Evolutionary conservation across 2,797 vertebrate species (phyloP).

Genomic region (Xiphophorus birchmanni): DNA sequence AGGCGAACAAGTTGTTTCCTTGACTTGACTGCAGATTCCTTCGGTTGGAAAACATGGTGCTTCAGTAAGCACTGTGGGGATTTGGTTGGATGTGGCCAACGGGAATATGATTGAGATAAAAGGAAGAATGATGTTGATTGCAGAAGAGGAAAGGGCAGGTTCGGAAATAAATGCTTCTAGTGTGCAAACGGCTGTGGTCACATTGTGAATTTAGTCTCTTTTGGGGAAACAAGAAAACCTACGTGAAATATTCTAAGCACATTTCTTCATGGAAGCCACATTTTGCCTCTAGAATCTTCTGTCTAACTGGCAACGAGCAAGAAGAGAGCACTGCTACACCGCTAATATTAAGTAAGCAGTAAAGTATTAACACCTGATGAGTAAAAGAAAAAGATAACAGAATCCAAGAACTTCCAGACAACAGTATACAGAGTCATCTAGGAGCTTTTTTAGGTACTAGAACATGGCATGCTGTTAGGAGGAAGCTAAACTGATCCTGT

Average conservation of each 20-base stretch:
- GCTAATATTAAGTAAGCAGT: too few relatives aligned
- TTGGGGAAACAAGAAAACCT: not conserved
- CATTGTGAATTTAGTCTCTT: not conserved
- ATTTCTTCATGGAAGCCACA: not conserved
- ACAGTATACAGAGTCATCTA: not conserved
- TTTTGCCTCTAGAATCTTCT: not conserved
- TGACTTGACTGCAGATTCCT: conserved; percentile 44
- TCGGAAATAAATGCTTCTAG: not conserved
- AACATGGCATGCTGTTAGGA: too few relatives aligned
- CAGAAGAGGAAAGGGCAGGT: not conserved
- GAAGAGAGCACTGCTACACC: not conserved
- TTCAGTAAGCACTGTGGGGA: conserved; percentile 43
- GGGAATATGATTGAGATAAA: not conserved
- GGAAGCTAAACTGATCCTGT: not conserved
- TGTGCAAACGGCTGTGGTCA: not conserved
- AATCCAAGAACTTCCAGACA: not conserved
- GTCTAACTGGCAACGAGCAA: not conserved
- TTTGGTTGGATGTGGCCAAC: not conserved
- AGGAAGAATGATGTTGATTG: not conserved
- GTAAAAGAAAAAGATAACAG: too few relatives aligned
- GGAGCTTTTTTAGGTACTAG: not conserved
- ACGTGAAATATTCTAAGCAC: not conserved
- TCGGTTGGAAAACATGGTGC: conserved; percentile 33
- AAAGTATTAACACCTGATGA: not conserved
- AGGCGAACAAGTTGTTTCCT: conserved; percentile 34